phyloP scores from a whole-genome alignment of 2,113 vertebrate species.

The Scomber colias region DNA sequence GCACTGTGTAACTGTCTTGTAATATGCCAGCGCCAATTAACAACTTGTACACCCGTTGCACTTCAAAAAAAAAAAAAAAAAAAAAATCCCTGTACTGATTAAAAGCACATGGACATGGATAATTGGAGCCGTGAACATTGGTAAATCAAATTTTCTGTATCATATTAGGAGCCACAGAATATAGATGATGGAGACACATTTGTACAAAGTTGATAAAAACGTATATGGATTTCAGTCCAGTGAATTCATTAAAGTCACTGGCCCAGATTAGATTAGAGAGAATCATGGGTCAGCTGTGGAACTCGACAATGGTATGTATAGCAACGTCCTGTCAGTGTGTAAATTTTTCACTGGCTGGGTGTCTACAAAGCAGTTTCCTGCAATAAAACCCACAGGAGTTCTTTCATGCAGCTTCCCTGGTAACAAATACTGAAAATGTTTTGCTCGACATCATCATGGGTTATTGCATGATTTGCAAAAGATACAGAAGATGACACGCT shows the following conservation, averaged over 20 bases:
- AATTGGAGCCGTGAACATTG: background rate
- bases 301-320: background rate
- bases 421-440: constrained; percentile 1
- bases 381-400: constrained; percentile 24
- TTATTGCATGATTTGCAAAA: background rate
- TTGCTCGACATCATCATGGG: background rate
- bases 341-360: constrained; percentile 7
- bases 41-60: constrained; percentile 5
- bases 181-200: background rate
- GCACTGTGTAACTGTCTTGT: background rate
- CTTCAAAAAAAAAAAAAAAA: constrained; percentile 6
- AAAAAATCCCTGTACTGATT: constrained; percentile 18
- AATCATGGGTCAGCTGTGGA: constrained; percentile 9
- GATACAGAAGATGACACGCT: background rate
- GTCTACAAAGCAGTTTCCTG: constrained; percentile 26
- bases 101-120: constrained; percentile 41
- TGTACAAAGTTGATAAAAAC: background rate
- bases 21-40: constrained; percentile 13
- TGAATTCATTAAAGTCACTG: background rate
- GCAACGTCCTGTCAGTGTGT: background rate
- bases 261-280: background rate
- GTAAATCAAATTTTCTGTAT: constrained; percentile 17
- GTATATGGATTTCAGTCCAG: background rate
- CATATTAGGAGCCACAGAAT: background rate
- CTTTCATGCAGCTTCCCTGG: background rate